Conservation (phyloP, 2,888 invertebrate genomes). For the Tiphia femorata region DNA sequence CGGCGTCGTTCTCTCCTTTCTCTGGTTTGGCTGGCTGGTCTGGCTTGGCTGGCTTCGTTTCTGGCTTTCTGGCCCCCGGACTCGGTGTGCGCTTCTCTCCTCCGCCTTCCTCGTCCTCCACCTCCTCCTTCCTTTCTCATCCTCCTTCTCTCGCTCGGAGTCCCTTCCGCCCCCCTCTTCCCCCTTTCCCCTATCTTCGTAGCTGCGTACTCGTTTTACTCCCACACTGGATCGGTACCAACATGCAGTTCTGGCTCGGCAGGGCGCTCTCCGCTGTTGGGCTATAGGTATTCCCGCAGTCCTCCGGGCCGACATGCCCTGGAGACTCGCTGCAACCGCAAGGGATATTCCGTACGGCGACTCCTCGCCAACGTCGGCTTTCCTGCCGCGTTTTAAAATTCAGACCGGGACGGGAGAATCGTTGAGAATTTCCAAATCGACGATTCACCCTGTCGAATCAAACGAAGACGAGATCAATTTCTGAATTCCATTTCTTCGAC, state of each 20-base stretch:
- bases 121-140: not conserved
- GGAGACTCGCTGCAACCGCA: slow-evolving; percentile 12
- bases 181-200: slow-evolving; percentile 37
- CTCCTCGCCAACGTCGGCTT: too few relatives aligned
- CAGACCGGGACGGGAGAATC: too few relatives aligned
- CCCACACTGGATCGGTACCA: slow-evolving; percentile 52
- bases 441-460: too few relatives aligned
- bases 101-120: slow-evolving; percentile 18
- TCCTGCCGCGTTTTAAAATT: too few relatives aligned
- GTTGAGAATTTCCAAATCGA: too few relatives aligned
- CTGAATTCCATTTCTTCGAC: too few relatives aligned
- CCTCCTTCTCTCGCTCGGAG: not conserved
- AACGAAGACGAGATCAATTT: too few relatives aligned
- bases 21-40: slow-evolving; percentile 30
- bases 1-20: slow-evolving; percentile 52
- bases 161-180: slow-evolving; percentile 12
- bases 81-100: slow-evolving; percentile 28
- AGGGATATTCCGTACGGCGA: slow-evolving; percentile 9
- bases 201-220: slow-evolving; percentile 49
- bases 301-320: slow-evolving; percentile 26
- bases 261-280: slow-evolving; percentile 44
- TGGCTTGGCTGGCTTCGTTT: slow-evolving; percentile 30
- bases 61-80: slow-evolving; percentile 29
- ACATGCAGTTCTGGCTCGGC: slow-evolving; percentile 50
- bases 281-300: slow-evolving; percentile 35